These are phyloP conservation scores for Ascaphus truei DNA, from an alignment of 2,113 vertebrate genomes.

Conservation along the genomic window DNA sequence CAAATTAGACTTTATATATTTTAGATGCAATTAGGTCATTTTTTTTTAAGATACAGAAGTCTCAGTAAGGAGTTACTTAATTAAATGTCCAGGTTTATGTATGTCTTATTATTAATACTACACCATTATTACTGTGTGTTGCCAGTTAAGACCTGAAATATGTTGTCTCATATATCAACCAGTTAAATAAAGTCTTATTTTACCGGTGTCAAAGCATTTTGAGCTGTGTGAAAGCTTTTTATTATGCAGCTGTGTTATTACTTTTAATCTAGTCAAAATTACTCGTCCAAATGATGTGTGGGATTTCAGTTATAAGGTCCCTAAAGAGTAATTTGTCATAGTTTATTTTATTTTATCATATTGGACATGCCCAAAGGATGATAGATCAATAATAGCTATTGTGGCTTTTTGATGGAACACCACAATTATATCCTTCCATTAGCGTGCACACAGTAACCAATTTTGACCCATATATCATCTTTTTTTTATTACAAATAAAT, in stretches of 20 bases:
- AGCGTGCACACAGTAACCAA: constrained; percentile 60
- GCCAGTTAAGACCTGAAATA: not conserved
- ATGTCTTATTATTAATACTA: not conserved
- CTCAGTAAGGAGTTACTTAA: too few relatives aligned
- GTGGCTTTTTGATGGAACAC: constrained; percentile 64
- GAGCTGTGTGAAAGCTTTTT: constrained; percentile 41
- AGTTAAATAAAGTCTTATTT: not conserved
- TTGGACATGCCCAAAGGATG: constrained; percentile 52
- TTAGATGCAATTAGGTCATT: too few relatives aligned
- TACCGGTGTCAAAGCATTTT: constrained; percentile 36
- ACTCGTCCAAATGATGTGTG: constrained; percentile 46
- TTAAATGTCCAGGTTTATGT: too few relatives aligned
- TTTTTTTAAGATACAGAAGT: too few relatives aligned
- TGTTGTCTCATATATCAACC: not conserved
- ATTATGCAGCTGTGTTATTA: constrained; percentile 46
- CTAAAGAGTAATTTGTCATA: constrained; percentile 61
- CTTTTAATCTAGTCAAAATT: constrained; percentile 51
- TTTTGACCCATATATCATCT: constrained; percentile 60
- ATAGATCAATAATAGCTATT: constrained; percentile 68
- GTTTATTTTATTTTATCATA: constrained; percentile 71
- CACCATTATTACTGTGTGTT: not conserved
- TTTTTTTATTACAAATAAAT: constrained; percentile 6
- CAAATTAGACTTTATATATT: too few relatives aligned
- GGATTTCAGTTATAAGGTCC: constrained; percentile 44
- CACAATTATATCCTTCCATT: constrained; percentile 71